These are phyloP conservation scores for Lasiommata megera DNA, from an alignment of 2,888 invertebrate genomes.

Conservation along the genomic window DNA sequence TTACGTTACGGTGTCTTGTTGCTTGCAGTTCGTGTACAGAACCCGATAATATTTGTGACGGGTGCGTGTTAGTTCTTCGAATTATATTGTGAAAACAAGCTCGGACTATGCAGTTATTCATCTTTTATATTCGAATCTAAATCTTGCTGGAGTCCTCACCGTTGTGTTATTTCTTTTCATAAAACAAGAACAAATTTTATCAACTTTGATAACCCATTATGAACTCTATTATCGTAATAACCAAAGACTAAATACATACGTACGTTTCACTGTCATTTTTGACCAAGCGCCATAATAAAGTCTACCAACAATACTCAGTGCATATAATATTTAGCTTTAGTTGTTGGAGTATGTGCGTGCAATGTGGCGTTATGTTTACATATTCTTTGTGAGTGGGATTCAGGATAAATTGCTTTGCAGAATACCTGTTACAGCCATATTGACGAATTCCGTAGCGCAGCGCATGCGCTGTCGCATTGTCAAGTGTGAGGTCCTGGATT, in stretches of 20 bases:
- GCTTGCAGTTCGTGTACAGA: conserved; percentile 43
- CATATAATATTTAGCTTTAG: no score
- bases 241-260: conserved; percentile 27
- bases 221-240: conserved; percentile 55
- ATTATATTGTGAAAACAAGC: conserved; percentile 45
- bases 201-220: conserved; percentile 70
- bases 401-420: no score
- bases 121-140: conserved; percentile 38
- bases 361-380: no score
- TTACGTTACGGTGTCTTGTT: conserved; percentile 61
- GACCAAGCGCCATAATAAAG: conserved; percentile 24
- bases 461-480: no score
- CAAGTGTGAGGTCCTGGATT: no score
- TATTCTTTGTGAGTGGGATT: no score
- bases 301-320: conserved; percentile 2
- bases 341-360: no score
- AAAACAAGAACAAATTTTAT: conserved; percentile 50
- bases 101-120: conserved; percentile 54
- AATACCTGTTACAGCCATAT: no score
- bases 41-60: conserved; percentile 36
- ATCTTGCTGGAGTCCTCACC: conserved; percentile 15
- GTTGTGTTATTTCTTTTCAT: conserved; percentile 41
- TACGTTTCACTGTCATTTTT: conserved; percentile 24
- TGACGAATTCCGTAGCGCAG: no score
- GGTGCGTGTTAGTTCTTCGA: conserved; percentile 40